These are phyloP conservation scores for Nycteola revayana DNA, from an alignment of 2,888 invertebrate genomes.

Conservation along the genomic window DNA sequence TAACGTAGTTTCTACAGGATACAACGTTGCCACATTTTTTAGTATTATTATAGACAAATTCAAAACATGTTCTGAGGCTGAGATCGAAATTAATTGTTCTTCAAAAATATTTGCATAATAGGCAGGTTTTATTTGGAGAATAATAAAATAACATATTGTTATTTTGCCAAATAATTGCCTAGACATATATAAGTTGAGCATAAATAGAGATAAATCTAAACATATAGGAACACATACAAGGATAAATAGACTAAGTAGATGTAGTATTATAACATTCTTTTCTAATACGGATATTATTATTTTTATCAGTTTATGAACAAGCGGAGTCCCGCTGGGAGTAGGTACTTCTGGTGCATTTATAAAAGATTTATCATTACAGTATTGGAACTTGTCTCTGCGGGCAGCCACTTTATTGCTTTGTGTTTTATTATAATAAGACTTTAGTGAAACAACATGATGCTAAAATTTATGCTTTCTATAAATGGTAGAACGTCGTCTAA, in stretches of 20 bases:
- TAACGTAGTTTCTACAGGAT: no score
- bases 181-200: no score
- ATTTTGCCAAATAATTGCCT: no score
- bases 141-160: no score
- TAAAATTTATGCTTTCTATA: slow-evolving; percentile 8
- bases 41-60: no score
- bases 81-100: slow-evolving; percentile 38
- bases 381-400: slow-evolving; percentile 45
- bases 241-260: no score
- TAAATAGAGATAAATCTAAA: no score
- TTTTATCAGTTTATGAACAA: slow-evolving; percentile 40
- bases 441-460: slow-evolving; percentile 21
- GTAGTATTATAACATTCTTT: slow-evolving; percentile 46
- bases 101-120: slow-evolving; percentile 47
- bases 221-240: no score
- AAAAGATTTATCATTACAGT: slow-evolving; percentile 43
- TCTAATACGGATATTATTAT: slow-evolving; percentile 36
- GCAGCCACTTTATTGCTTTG: slow-evolving; percentile 36
- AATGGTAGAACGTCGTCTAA: slow-evolving; percentile 3
- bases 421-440: slow-evolving; percentile 38
- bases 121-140: slow-evolving; percentile 40
- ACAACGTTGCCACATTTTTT: no score
- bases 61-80: slow-evolving; percentile 35
- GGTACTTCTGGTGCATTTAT: slow-evolving; percentile 47
- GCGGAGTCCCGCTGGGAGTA: slow-evolving; percentile 44